phyloP scores from a whole-genome alignment of 2,113 vertebrate species.

The Nothobranchius kuhntae region DNA sequence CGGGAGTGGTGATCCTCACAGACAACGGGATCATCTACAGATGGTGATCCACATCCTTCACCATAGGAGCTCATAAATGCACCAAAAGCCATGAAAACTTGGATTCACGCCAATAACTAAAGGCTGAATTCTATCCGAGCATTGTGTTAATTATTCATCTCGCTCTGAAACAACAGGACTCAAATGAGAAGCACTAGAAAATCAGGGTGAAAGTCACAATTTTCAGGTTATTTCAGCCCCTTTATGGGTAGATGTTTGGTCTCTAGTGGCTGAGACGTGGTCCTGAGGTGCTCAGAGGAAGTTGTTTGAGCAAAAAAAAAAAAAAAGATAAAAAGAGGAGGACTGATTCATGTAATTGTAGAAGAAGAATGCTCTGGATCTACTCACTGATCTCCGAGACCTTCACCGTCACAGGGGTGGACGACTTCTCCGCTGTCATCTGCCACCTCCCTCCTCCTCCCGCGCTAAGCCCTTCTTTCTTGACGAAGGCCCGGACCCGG shows the following conservation, averaged over 20 bases:
- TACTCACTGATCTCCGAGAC: constrained; percentile 76
- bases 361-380: too few species aligned
- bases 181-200: background rate
- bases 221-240: background rate
- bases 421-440: constrained; percentile 74
- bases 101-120: background rate
- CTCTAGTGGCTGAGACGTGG: too few species aligned
- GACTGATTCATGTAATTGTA: too few species aligned
- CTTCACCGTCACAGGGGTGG: constrained; percentile 64
- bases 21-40: background rate
- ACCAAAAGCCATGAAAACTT: background rate
- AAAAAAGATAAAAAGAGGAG: too few species aligned
- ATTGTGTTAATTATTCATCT: background rate
- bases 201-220: background rate
- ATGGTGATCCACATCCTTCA: background rate
- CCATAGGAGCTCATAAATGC: background rate
- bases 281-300: too few species aligned
- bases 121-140: background rate
- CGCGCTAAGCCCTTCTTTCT: constrained; percentile 52
- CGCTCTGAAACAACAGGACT: background rate
- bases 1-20: background rate
- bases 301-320: too few species aligned
- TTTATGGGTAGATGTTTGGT: too few species aligned
- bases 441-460: constrained; percentile 67
- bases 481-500: constrained; percentile 63